Percentiles rank a stretch among this genome's conserved stretches.
Evolutionary conservation across 1,140 invertebrate species (phyloP).

Genomic region (Hermatobates lingyangjiaoensis): DNA sequence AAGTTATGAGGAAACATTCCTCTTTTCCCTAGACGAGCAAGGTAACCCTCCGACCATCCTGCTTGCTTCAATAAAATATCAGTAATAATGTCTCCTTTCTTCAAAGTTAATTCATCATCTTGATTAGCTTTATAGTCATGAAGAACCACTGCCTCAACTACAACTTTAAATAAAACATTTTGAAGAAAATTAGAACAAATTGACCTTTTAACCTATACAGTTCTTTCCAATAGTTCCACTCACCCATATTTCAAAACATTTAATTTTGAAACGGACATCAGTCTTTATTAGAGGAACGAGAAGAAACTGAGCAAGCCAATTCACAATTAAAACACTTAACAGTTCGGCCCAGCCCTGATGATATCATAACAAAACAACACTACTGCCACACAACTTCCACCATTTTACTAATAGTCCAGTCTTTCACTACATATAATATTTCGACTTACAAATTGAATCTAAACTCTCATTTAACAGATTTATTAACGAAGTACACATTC

Average conservation of each 20-base stretch:
- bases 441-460: too few species aligned
- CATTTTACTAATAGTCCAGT: too few species aligned
- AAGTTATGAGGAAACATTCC: slow-evolving; percentile 98
- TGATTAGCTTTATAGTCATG: slow-evolving; percentile 64
- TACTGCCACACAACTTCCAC: too few species aligned
- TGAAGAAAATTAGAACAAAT: background rate
- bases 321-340: too few species aligned
- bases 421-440: too few species aligned
- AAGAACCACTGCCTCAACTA: slow-evolving; percentile 60
- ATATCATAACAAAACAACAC: slow-evolving; percentile 8
- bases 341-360: slow-evolving; percentile 6
- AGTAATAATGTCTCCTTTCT: slow-evolving; percentile 75
- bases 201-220: too few species aligned
- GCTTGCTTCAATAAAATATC: slow-evolving; percentile 64
- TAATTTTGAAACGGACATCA: background rate
- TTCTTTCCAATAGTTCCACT: too few species aligned
- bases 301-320: too few species aligned
- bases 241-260: background rate
- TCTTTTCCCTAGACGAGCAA: slow-evolving; percentile 53
- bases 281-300: too few species aligned
- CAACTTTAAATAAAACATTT: background rate
- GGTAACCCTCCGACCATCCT: slow-evolving; percentile 94
- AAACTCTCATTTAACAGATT: too few species aligned
- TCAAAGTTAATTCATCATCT: slow-evolving; percentile 63
- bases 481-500: too few species aligned